These are phyloP conservation scores for Crenuchus spilurus DNA, from an alignment of 2,797 vertebrate species.

Conservation along the genomic window DNA sequence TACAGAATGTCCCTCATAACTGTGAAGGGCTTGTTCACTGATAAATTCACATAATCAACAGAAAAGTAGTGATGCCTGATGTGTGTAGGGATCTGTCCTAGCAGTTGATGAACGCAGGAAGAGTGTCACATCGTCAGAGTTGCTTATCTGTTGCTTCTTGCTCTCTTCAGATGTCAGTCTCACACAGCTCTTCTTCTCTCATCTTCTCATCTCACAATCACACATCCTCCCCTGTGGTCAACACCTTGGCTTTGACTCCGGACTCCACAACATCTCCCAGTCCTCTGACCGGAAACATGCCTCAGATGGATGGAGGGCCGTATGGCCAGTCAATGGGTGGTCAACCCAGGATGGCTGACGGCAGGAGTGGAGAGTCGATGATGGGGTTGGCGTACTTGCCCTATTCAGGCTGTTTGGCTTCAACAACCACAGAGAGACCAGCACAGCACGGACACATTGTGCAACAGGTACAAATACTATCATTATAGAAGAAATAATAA, in stretches of 20 bases:
- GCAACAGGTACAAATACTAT: conserved; percentile 74
- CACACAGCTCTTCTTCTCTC: conserved; percentile 64
- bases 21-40: too few species aligned
- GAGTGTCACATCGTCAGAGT: too few species aligned
- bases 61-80: too few species aligned
- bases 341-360: conserved; percentile 54
- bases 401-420: conserved; percentile 66
- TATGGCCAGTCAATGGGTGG: conserved; percentile 62
- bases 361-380: conserved; percentile 67
- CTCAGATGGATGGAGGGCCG: conserved; percentile 68
- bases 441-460: conserved; percentile 64
- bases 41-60: too few species aligned
- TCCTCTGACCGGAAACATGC: conserved; percentile 53
- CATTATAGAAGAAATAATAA: too few species aligned
- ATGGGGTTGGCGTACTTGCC: conserved; percentile 73
- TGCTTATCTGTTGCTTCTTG: conserved; percentile 19
- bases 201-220: conserved; percentile 61
- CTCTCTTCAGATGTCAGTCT: conserved; percentile 74
- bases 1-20: not conserved
- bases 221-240: conserved; percentile 49
- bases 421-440: conserved; percentile 28
- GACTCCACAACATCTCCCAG: conserved; percentile 38
- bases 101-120: too few species aligned
- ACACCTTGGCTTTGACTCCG: conserved; percentile 53
- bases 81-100: too few species aligned